Conservation (phyloP, 1,140 invertebrate genomes). For the Drosophila paulistorum region DNA sequence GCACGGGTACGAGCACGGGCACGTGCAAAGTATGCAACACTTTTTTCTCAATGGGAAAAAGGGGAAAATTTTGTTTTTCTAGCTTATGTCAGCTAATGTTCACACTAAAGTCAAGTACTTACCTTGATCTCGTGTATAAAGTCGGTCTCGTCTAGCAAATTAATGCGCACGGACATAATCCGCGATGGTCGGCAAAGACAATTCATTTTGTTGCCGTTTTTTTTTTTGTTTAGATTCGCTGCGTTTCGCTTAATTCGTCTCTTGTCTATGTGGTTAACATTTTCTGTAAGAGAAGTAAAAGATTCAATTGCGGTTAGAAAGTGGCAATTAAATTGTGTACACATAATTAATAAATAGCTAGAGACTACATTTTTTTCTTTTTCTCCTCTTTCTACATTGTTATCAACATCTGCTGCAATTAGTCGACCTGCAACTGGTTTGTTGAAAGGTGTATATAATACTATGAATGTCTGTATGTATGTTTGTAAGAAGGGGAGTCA, state of each 20-base stretch:
- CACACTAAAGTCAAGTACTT: conserved; percentile 68
- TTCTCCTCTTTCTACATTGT: conserved; percentile 15
- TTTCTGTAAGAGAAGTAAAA: conserved; percentile 58
- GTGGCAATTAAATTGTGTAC: conserved; percentile 71
- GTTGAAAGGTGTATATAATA: conserved; percentile 23
- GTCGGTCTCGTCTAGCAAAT: conserved; percentile 87
- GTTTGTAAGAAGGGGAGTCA: conserved; percentile 6
- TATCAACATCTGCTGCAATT: conserved; percentile 61
- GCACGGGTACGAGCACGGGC: conserved; percentile 49
- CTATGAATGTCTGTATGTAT: too few species aligned
- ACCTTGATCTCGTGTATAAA: conserved; percentile 87
- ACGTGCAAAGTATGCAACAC: conserved; percentile 78
- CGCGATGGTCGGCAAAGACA: conserved; percentile 82
- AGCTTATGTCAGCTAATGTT: conserved; percentile 52
- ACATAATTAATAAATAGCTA: conserved; percentile 63
- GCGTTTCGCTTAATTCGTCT: background rate
- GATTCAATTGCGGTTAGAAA: conserved; percentile 48
- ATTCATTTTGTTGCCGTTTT: conserved; percentile 72
- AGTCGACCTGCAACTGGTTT: conserved; percentile 64
- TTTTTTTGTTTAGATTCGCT: conserved; percentile 14
- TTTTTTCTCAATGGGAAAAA: conserved; percentile 41
- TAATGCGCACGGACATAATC: conserved; percentile 84
- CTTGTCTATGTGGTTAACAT: conserved; percentile 51
- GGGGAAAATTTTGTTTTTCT: conserved; percentile 35
- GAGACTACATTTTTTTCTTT: conserved; percentile 1